Evolutionary conservation across 1,140 invertebrate genomes (phyloP), one percentile per base, ranked within the genome.

Genomic region (Drosophila parabipectinata): DNA sequence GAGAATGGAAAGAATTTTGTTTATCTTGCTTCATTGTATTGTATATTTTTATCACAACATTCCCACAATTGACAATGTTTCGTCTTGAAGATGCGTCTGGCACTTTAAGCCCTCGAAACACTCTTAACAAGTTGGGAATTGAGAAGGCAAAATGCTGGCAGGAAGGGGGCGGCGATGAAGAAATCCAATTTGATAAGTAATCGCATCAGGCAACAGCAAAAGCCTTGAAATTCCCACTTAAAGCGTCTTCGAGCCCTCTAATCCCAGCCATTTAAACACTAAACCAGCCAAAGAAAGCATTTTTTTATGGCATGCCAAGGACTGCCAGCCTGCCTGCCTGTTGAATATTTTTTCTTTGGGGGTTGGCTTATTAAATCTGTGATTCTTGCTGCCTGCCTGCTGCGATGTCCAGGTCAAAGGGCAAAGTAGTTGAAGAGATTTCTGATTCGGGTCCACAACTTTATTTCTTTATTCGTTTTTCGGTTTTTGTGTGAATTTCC

Each of bases 321-420:
- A 34, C 3, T 12, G 18, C 9, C 9, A 8, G n/a, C 30, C 15
- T 4, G n/a, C 28, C 28, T 26, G 59, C 77, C 72, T 79, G 64
- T 64, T 80, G 72, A 80, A 80, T 80, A 48, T 48, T 50, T 55
- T 62, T 12, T 37, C 4, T 54, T 12, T 52, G 4, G 51, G 73
- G 51, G 1, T 56, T 68, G 62, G 62, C 50, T 79, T 82, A 82
- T 78, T 83, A 79, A 82, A 83, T 71, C 57, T 72, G 57, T 54
- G 66, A 78, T 82, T 28, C 26, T 28, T 28, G 26, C 26, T 78
- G 50, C 57, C 58, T 28, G 63, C 53, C 44, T 41, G 48, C 34
- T 60, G 56, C 55, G 55, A 15, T 9, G 39, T 37, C 48, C 64
- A 71, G 71, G 52, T 69, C 73, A 66, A 69, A 50, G 64, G 63